Evolutionary conservation across 2,113 vertebrate species (phyloP), one percentile per base, ranked within the genome.

Genomic region (Odontophorus gujanensis): DNA sequence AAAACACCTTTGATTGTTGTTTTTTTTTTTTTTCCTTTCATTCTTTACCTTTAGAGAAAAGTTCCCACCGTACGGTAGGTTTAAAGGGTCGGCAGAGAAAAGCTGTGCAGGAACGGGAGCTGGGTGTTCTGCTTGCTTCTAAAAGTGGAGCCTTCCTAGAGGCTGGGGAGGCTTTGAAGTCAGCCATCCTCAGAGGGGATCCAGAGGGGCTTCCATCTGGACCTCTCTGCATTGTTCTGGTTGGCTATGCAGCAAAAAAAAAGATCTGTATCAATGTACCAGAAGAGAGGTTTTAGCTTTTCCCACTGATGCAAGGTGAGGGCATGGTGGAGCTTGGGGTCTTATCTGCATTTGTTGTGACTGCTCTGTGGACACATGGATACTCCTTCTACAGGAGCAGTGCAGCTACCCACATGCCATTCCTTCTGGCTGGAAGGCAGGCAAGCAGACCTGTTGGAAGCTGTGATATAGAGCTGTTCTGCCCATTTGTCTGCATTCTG

Each of bases 121-220:
- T 86, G 94, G 81, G 82, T 91, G 86, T 91, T 92, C 72, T 72
- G 6, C 0, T 58, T 45, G 81, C 71, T 84, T 81, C 40, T 76
- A 48, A 88, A 91, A 62, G 62, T 18, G 36, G 47, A 63, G 38
- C 38, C 71, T 94, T 94, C 90, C 82, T 45, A 90, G 25, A 76
- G 24, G 22, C 47, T 59, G 51, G 13, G 40, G 8, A 8, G 85
- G 58, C 87, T 95, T 96, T 91, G 92, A 93, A 90, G 78, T 21
- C 45, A 85, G 7, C 20, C 5, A 1, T 72, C 21, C 81, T 25
- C 43, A 36, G 81, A 12, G 81, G 40, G 42, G 51, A 74, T 30
- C 42, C 51, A 32, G 86, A 82, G 85, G 51, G 73, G 34, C 87
- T 93, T 74, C 65, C 32, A n/a, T 25, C 55, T 19, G 7, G 50